Conservation (phyloP, 2,888 invertebrate species). For the Sicus ferrugineus region DNA sequence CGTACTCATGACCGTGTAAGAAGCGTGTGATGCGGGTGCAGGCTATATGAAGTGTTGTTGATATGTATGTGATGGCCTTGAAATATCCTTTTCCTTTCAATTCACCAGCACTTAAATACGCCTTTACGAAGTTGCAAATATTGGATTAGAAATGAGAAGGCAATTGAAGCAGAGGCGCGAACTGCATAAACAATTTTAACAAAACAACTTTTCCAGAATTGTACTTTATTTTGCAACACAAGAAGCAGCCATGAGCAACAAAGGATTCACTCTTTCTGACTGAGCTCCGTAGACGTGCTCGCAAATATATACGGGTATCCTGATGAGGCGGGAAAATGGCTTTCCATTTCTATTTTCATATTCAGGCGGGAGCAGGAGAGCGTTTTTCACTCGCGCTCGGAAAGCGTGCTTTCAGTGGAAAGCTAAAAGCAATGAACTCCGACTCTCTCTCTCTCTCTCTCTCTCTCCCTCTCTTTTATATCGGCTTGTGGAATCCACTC, state of each 20-base stretch:
- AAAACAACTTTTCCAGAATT: background rate
- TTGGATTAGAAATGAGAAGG: background rate
- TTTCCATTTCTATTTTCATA: constrained; percentile 32
- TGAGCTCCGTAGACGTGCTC: constrained; percentile 2
- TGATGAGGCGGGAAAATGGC: constrained; percentile 32
- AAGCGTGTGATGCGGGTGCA: constrained; percentile 1
- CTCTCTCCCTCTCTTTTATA: no score
- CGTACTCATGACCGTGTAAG: constrained; percentile 1
- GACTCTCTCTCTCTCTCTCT: no score
- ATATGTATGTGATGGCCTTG: constrained; percentile 28
- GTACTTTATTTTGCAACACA: constrained; percentile 36
- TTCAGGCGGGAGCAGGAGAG: constrained; percentile 38
- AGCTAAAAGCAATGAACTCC: no score
- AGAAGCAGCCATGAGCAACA: constrained; percentile 48
- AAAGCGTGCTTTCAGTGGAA: no score
- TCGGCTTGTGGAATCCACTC: no score
- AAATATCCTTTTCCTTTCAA: background rate
- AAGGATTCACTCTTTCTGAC: constrained; percentile 61
- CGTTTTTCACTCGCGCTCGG: constrained; percentile 35
- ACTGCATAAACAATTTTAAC: constrained; percentile 3
- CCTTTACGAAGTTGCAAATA: background rate
- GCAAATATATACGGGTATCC: constrained; percentile 9
- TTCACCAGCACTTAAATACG: background rate
- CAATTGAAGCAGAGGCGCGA: background rate
- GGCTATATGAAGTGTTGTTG: constrained; percentile 8